Percentiles rank a stretch among this genome's conserved stretches.
These are phyloP conservation scores for Ichneumoninae sp. DNA, from an alignment of 2,888 invertebrate genomes.

Conservation along the genomic window DNA sequence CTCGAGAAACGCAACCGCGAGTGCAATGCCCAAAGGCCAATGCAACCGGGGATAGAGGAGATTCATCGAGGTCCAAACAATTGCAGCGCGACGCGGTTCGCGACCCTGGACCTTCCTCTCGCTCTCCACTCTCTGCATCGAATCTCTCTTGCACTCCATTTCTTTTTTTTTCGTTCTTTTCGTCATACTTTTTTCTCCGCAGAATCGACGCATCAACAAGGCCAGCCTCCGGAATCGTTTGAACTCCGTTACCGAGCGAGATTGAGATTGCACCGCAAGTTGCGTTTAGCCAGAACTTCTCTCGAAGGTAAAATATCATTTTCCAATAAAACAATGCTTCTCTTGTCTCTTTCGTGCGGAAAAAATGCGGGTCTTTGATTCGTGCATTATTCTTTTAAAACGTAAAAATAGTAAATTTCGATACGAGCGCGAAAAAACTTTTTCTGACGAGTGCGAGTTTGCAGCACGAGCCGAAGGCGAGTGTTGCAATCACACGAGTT, in stretches of 20 bases:
- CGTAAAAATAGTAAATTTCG: too few species aligned
- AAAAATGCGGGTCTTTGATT: too few species aligned
- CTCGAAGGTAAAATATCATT: too few species aligned
- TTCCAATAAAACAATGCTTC: too few species aligned
- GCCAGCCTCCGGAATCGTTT: not conserved
- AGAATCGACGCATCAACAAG: not conserved
- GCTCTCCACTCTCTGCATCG: constrained; percentile 45
- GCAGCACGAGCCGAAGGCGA: too few species aligned
- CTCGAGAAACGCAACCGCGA: constrained; percentile 77
- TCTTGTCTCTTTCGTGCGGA: too few species aligned
- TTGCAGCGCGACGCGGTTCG: constrained; percentile 61
- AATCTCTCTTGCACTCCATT: constrained; percentile 41
- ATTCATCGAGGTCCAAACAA: constrained; percentile 62
- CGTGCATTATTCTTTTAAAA: too few species aligned
- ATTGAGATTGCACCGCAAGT: too few species aligned
- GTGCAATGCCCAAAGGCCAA: constrained; percentile 78
- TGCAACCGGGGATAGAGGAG: constrained; percentile 54
- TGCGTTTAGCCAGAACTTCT: too few species aligned
- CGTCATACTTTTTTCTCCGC: not conserved
- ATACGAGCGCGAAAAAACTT: too few species aligned
- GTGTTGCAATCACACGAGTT: too few species aligned
- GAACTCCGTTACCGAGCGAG: not conserved
- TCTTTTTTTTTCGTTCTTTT: constrained; percentile 24
- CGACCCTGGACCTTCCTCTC: constrained; percentile 68
- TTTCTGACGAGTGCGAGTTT: too few species aligned